Evolutionary conservation across 2,113 vertebrate genomes (phyloP).

Genomic region (Myxocyprinus asiaticus): DNA sequence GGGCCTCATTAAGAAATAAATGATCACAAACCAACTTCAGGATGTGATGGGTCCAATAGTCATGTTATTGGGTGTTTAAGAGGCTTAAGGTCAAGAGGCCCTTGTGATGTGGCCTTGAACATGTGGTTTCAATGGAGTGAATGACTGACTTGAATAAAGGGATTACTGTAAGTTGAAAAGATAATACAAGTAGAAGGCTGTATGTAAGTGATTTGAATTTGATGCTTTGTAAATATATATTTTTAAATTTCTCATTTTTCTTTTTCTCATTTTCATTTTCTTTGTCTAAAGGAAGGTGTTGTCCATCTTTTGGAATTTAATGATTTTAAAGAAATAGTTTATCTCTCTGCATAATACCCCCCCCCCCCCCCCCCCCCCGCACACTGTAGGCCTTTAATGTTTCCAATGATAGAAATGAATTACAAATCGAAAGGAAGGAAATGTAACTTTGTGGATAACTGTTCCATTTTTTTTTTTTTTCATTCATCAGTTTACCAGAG

Average conservation of each 20-base stretch:
- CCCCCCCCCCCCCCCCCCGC: neutral
- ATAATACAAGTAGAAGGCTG: constrained; percentile 57
- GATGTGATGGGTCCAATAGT: neutral
- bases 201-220: constrained; percentile 65
- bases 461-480: constrained; percentile 62
- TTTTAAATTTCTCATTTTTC: constrained; percentile 30
- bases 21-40: no score
- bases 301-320: constrained; percentile 13
- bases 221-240: constrained; percentile 71
- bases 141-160: constrained; percentile 60
- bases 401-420: constrained; percentile 25
- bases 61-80: neutral
- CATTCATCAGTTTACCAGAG: constrained; percentile 72
- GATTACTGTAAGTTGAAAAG: constrained; percentile 69
- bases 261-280: constrained; percentile 20
- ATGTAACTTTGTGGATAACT: constrained; percentile 56
- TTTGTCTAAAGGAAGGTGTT: constrained; percentile 40
- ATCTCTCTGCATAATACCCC: neutral
- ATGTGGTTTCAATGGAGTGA: constrained; percentile 37
- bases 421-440: constrained; percentile 16
- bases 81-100: constrained; percentile 3
- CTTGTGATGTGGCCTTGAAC: neutral
- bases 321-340: neutral
- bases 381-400: constrained; percentile 45
- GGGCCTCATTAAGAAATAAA: neutral